A percentile compares a stretch with the other conserved stretches of the same genome.
Evolutionary conservation across 2,113 vertebrate species (phyloP).

Genomic region (Falcunculus frontatus): DNA sequence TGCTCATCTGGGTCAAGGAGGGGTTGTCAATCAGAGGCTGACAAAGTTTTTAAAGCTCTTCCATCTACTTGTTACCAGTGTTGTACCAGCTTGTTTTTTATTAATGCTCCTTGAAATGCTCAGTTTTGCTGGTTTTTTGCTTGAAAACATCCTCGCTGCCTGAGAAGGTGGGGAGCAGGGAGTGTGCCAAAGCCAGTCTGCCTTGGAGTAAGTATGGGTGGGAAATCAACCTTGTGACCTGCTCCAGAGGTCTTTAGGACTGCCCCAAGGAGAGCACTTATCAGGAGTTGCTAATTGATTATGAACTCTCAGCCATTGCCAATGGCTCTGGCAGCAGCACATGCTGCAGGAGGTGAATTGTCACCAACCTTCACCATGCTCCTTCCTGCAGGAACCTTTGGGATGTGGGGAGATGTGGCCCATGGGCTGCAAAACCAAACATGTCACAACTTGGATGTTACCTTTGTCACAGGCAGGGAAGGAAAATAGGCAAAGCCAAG

Average conservation of each 20-base stretch:
- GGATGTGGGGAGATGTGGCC: background rate
- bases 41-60: background rate
- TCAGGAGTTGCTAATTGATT: background rate
- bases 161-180: too few relatives aligned
- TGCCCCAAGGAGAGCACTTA: background rate
- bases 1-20: background rate
- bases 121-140: background rate
- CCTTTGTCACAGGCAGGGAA: background rate
- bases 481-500: background rate
- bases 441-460: accelerated
- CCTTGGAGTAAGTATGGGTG: background rate
- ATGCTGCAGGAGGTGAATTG: accelerated
- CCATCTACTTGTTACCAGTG: background rate
- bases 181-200: background rate
- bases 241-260: background rate
- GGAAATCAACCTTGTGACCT: background rate
- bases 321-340: background rate
- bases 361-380: background rate
- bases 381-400: background rate
- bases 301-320: background rate
- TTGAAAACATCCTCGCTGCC: background rate
- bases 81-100: background rate
- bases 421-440: background rate
- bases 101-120: background rate
- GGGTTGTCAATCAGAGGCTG: background rate